Percentiles rank a stretch among this genome's conserved stretches.
These are phyloP conservation scores for Champsocephalus gunnari DNA, from an alignment of 2,797 vertebrate species.

Conservation along the genomic window DNA sequence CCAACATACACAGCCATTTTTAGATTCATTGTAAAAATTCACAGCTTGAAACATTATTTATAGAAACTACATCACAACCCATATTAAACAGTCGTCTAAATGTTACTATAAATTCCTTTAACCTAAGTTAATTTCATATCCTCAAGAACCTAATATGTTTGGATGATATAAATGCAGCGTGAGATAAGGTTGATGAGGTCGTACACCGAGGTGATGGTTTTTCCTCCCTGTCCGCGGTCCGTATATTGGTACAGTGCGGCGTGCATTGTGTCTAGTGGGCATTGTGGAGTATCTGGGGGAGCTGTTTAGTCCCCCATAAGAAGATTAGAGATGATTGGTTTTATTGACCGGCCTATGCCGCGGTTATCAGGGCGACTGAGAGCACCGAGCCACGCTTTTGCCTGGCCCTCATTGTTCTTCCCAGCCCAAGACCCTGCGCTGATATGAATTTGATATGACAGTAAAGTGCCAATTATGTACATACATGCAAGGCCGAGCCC, in stretches of 20 bases:
- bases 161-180: slow-evolving; percentile 17
- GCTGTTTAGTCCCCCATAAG: slow-evolving; percentile 79
- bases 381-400: slow-evolving; percentile 75
- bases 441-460: slow-evolving; percentile 87
- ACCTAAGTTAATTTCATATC: slow-evolving; percentile 5
- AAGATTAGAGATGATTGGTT: slow-evolving; percentile 86
- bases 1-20: background rate
- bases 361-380: slow-evolving; percentile 80
- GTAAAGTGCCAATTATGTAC: slow-evolving; percentile 85
- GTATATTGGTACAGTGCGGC: slow-evolving; percentile 43
- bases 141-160: slow-evolving; percentile 7
- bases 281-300: slow-evolving; percentile 66
- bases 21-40: slow-evolving; percentile 2
- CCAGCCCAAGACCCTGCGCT: slow-evolving; percentile 58
- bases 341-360: slow-evolving; percentile 84
- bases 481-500: slow-evolving; percentile 71
- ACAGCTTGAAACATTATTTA: slow-evolving; percentile 5
- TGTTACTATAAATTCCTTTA: slow-evolving; percentile 4
- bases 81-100: background rate
- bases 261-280: slow-evolving; percentile 57
- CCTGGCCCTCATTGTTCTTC: slow-evolving; percentile 76
- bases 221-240: slow-evolving; percentile 29
- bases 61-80: background rate
- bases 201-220: slow-evolving; percentile 35
- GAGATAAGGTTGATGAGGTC: slow-evolving; percentile 42